A percentile compares a stretch with the other conserved stretches of the same genome.
These are phyloP conservation scores for Albula goreensis DNA, from an alignment of 2,113 vertebrate species.

Conservation along the genomic window DNA sequence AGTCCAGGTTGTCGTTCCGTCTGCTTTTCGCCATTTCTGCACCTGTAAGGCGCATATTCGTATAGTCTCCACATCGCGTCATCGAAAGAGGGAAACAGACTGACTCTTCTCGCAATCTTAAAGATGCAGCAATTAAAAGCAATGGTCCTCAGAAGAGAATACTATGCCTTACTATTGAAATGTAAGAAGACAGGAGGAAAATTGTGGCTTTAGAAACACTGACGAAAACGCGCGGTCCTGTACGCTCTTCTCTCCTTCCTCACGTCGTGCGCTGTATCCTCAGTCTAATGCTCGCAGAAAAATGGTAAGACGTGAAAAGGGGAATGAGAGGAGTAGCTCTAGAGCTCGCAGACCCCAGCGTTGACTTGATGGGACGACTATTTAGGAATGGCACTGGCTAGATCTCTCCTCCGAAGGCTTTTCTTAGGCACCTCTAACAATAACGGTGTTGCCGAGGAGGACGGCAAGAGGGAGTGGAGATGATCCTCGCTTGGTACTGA, in stretches of 20 bases:
- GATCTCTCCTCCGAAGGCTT: constrained; percentile 70
- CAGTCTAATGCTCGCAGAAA: constrained; percentile 48
- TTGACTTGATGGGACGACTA: constrained; percentile 52
- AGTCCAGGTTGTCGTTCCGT: constrained; percentile 53
- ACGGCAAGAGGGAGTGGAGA: constrained; percentile 84
- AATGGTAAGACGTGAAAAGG: constrained; percentile 32
- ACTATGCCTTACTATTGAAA: constrained; percentile 40
- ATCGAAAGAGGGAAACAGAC: constrained; percentile 23
- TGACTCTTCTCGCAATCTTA: constrained; percentile 49
- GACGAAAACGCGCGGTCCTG: constrained; percentile 52
- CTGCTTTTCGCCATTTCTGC: constrained; percentile 66
- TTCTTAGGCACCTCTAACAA: constrained; percentile 84
- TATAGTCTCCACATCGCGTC: constrained; percentile 49
- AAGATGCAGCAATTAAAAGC: constrained; percentile 42
- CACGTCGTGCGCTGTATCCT: constrained; percentile 53
- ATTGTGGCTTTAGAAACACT: constrained; percentile 22
- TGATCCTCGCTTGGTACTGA: constrained; percentile 97
- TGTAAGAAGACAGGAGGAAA: constrained; percentile 20
- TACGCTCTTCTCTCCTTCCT: constrained; percentile 62
- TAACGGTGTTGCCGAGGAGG: constrained; percentile 81
- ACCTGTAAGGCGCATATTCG: constrained; percentile 66
- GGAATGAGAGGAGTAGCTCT: constrained; percentile 47
- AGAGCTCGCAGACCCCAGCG: constrained; percentile 51
- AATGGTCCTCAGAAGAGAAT: constrained; percentile 46
- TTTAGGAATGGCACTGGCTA: constrained; percentile 63